Evolutionary conservation across 2,888 invertebrate genomes (phyloP).

Genomic region (Mayetiola destructor): DNA sequence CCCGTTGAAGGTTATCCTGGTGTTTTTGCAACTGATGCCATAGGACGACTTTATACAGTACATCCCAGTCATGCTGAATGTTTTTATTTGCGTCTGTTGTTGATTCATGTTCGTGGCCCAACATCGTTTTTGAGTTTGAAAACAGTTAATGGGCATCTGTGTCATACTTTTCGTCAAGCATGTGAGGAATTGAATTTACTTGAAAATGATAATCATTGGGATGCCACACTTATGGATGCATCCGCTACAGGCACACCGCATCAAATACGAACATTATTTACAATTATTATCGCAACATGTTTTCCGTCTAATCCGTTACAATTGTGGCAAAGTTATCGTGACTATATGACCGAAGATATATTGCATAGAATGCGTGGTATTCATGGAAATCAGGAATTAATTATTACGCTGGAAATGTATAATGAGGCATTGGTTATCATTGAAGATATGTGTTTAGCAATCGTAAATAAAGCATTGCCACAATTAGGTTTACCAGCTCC

Average conservation of each 20-base stretch:
- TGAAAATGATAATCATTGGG: conserved; percentile 19
- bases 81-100: conserved; percentile 12
- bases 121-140: conserved; percentile 24
- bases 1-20: conserved; percentile 20
- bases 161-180: conserved; percentile 15
- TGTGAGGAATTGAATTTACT: conserved; percentile 17
- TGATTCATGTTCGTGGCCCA: conserved; percentile 26
- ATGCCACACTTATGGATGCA: conserved; percentile 17
- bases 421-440: conserved; percentile 12
- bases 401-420: conserved; percentile 12
- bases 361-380: neutral
- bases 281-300: neutral
- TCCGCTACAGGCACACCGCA: conserved; percentile 18
- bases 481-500: conserved; percentile 23
- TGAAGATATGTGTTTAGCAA: neutral
- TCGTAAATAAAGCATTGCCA: conserved; percentile 9
- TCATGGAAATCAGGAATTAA: neutral
- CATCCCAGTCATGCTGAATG: conserved; percentile 27
- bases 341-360: conserved; percentile 20
- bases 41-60: conserved; percentile 28
- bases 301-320: neutral
- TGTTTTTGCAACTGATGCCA: conserved; percentile 25
- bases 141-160: conserved; percentile 16
- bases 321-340: conserved; percentile 1
- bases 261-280: conserved; percentile 13